Percentiles rank a stretch among this genome's conserved stretches.
Evolutionary conservation across 2,888 invertebrate species (phyloP).

Genomic region (Macrophya annulata): DNA sequence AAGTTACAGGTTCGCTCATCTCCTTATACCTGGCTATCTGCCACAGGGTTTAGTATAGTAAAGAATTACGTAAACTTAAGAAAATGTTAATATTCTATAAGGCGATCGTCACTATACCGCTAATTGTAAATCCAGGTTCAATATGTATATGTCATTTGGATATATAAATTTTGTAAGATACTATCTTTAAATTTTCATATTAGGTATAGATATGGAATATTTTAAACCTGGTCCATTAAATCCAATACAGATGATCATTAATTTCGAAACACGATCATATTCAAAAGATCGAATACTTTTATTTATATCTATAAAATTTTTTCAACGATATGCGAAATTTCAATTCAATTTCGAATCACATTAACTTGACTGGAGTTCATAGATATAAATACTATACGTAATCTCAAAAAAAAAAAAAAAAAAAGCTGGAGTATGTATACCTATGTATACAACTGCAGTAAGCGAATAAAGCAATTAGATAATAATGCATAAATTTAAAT

Average conservation of each 20-base stretch:
- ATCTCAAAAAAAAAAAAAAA: not conserved
- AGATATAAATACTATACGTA: not conserved
- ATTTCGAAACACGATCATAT: not conserved
- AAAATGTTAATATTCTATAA: slow-evolving; percentile 8
- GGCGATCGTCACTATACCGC: not conserved
- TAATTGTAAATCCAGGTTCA: slow-evolving; percentile 12
- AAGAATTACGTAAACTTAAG: slow-evolving; percentile 33
- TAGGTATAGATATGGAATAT: no score
- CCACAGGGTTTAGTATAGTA: not conserved
- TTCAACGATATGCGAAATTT: not conserved
- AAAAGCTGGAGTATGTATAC: not conserved
- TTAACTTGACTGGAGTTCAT: not conserved
- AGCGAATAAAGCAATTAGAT: not conserved
- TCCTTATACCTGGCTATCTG: not conserved
- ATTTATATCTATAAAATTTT: not conserved
- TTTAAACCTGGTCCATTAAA: not conserved
- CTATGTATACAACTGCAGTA: no score
- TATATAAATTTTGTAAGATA: not conserved
- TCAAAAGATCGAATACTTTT: not conserved
- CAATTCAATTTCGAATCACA: not conserved
- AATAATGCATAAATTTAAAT: not conserved
- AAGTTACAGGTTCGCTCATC: not conserved
- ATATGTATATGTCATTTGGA: not conserved
- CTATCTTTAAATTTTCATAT: not conserved
- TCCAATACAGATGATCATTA: not conserved